Conservation (phyloP, 2,113 vertebrate genomes). For the Cyprinodon tularosa region DNA sequence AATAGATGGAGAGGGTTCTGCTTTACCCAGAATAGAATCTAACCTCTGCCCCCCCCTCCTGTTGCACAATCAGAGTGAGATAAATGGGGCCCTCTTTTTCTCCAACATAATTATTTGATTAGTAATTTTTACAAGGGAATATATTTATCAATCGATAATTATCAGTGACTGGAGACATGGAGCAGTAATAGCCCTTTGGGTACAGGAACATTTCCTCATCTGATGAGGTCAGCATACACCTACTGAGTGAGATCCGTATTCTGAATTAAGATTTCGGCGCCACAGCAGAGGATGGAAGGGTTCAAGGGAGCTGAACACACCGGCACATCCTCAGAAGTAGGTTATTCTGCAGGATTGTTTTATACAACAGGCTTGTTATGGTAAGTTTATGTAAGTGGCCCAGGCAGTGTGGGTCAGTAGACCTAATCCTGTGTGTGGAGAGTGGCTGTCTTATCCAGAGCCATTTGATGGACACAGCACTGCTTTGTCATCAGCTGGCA, state of each 20-base stretch:
- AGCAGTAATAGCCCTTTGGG: conserved; percentile 59
- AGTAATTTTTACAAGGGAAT: conserved; percentile 63
- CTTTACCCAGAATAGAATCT: conserved; percentile 30
- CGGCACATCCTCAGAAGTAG: conserved; percentile 4
- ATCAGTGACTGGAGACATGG: conserved; percentile 52
- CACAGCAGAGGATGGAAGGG: conserved; percentile 50
- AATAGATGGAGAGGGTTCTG: conserved; percentile 21
- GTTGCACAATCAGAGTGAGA: conserved; percentile 15
- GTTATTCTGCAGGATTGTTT: conserved; percentile 20
- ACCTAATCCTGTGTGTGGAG: conserved; percentile 63
- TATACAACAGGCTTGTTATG: conserved; percentile 32
- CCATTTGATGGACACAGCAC: conserved; percentile 72
- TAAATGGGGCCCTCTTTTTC: conserved; percentile 36
- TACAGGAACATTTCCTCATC: conserved; percentile 67
- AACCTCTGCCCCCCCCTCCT: conserved; percentile 18
- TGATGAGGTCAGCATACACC: conserved; percentile 70
- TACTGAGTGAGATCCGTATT: conserved; percentile 68
- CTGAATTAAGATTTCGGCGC: conserved; percentile 64
- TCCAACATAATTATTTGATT: conserved; percentile 57
- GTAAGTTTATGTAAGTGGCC: conserved; percentile 53
- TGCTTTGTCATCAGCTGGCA: conserved; percentile 41
- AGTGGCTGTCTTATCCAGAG: conserved; percentile 60
- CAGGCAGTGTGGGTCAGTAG: conserved; percentile 55
- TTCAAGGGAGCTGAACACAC: conserved; percentile 31
- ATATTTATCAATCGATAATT: conserved; percentile 67